Percentiles rank a stretch among this genome's conserved stretches.
Evolutionary conservation across 2,888 invertebrate species (phyloP).

Genomic region (Stomorhina lunata): DNA sequence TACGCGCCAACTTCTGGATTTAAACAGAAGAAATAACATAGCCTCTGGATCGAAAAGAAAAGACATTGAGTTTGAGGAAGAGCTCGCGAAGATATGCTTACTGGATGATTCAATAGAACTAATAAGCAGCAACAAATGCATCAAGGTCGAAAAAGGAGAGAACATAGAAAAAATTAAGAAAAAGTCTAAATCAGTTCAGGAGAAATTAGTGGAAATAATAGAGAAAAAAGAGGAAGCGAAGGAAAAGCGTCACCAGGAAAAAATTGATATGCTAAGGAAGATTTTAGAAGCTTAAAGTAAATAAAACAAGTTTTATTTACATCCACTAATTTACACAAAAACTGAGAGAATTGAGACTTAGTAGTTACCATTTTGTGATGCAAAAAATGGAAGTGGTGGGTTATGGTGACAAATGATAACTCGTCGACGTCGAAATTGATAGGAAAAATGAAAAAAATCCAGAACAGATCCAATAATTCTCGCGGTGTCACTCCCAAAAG

Average conservation of each 20-base stretch:
- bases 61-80: not conserved
- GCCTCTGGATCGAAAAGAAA: slow-evolving; percentile 2
- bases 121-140: not conserved
- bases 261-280: not conserved
- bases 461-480: too few relatives aligned
- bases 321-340: too few relatives aligned
- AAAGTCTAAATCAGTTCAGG: not conserved
- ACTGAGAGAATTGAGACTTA: too few relatives aligned
- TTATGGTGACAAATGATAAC: too few relatives aligned
- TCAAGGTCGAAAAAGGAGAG: not conserved
- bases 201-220: not conserved
- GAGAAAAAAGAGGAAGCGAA: not conserved
- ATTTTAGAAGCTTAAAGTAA: not conserved
- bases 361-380: too few relatives aligned
- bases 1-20: too few relatives aligned
- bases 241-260: not conserved
- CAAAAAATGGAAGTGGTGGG: too few relatives aligned
- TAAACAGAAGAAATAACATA: slow-evolving; percentile 11
- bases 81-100: not conserved
- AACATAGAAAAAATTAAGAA: not conserved
- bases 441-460: too few relatives aligned
- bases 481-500: too few relatives aligned
- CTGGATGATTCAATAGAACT: slow-evolving; percentile 14
- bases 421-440: too few relatives aligned
- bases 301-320: not conserved